phyloP scores from a whole-genome alignment of 2,888 invertebrate species.

The Acleris literana region DNA sequence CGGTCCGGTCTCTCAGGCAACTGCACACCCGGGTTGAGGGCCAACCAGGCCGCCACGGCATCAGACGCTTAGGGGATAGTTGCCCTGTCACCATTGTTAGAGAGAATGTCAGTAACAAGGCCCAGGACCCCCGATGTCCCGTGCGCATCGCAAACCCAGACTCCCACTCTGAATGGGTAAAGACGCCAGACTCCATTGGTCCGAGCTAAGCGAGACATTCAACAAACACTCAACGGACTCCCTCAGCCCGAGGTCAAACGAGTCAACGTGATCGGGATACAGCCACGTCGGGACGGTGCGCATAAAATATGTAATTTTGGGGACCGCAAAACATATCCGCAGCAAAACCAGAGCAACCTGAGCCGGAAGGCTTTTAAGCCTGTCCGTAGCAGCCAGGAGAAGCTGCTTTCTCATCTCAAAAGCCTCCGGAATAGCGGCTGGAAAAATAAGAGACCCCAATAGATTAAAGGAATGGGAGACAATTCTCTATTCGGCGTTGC shows the following conservation, averaged over 20 bases:
- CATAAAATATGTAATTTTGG: slow-evolving; percentile 9
- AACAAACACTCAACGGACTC: not conserved
- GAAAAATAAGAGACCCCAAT: slow-evolving; percentile 15
- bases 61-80: not conserved
- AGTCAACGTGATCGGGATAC: not conserved
- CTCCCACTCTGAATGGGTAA: slow-evolving; percentile 6
- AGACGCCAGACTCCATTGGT: slow-evolving; percentile 2
- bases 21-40: not conserved
- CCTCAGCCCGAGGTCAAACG: not conserved
- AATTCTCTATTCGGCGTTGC: not conserved
- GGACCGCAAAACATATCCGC: slow-evolving; percentile 11
- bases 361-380: slow-evolving; percentile 5
- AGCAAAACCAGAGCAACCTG: slow-evolving; percentile 15
- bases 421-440: slow-evolving; percentile 12
- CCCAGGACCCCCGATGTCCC: slow-evolving; percentile 2
- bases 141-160: not conserved
- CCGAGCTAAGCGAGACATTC: not conserved
- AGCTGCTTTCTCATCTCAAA: slow-evolving; percentile 4
- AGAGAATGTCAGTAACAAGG: not conserved
- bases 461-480: not conserved
- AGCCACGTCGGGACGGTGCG: slow-evolving; percentile 13
- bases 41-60: not conserved
- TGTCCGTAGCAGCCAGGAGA: not conserved
- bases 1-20: not conserved
- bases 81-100: not conserved